Base-by-base conservation (phyloP, 2,797 vertebrate genomes). In the Hydrolagus colliei region DNA sequence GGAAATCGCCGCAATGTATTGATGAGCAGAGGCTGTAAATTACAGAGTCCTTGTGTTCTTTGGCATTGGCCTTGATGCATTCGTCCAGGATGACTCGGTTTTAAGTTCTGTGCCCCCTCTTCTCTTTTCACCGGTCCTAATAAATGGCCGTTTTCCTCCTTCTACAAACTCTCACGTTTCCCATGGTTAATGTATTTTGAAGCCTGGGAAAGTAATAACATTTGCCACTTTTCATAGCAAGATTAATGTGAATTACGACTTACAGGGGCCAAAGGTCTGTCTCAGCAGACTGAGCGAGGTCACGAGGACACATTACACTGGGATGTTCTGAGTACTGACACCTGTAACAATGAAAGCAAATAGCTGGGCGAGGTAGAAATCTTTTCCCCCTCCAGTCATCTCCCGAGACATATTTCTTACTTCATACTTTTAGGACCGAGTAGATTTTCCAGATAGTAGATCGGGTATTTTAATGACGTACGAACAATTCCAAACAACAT, bases 121-220 rank as follows among this genome's bases (percentile, higher is more conserved):
- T 67, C 41, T 52, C 62, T 32, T 80, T 80, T 67, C 78, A 80
- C 22, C 27, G 32, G 62, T 10, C 18, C n/a, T 65, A 79, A 65
- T 63, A 9, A 63, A 79, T 22, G 22, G 59, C 18, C 10, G n/a
- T 52, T 27, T 63, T 20, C 77, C n/a, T 13, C n/a, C 59, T 63
- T 63, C 18, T 27, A 79, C 77, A 79, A 27, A 27, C 22, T 9
- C 62, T 80, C 61, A 80, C 78, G 9, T 80, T 79, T 65, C 78
- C 78, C 78, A 32, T 80, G 78, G 61, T 80, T 65, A 32, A 65
- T 32, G 62, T 32, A 80, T 63, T 27, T 67, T 27, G 22, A 65
- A 67, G 78, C 78, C 78, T 80, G 61, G 78, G 78, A 80, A 80
- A 67, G 62, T 80, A 80, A 67, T 80, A 80, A 80, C 22, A 65